A percentile compares a stretch with the other conserved stretches of the same genome.
Evolutionary conservation across 2,113 vertebrate species (phyloP).

Genomic region (Hymenochirus boettgeri): DNA sequence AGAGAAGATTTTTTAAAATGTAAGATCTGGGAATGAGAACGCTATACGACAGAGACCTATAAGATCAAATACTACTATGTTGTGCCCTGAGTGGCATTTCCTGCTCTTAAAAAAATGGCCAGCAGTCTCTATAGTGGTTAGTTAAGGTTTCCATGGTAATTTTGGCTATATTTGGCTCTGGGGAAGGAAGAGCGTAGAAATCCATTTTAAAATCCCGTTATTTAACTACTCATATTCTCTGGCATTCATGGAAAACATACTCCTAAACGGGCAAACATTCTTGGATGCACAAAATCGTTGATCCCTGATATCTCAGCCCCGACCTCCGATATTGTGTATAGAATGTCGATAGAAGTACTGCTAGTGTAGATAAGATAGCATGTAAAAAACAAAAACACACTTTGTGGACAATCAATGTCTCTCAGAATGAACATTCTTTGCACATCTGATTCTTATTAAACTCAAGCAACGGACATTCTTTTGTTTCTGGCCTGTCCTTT

Average conservation of each 20-base stretch:
- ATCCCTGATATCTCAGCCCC: conserved; percentile 13
- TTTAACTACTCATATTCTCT: conserved; percentile 1
- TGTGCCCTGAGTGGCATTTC: conserved; percentile 13
- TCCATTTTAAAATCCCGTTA: background rate
- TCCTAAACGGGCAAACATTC: conserved; percentile 1
- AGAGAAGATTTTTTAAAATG: conserved; percentile 8
- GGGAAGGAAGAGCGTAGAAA: background rate
- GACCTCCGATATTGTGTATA: conserved; percentile 19
- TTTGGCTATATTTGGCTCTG: background rate
- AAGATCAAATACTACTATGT: conserved; percentile 4
- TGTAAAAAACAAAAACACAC: conserved; percentile 15
- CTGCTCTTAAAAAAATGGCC: conserved; percentile 15
- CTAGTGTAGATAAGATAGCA: no score
- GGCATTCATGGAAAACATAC: background rate
- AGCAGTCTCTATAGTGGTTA: background rate
- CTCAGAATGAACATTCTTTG: background rate
- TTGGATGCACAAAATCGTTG: background rate
- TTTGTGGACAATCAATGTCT: background rate
- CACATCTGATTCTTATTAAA: conserved; percentile 34
- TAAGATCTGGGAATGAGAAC: conserved; percentile 13
- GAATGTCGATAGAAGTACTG: conserved; percentile 14
- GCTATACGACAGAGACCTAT: no score
- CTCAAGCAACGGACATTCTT: conserved; percentile 12
- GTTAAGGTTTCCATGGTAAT: conserved; percentile 1
- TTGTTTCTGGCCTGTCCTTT: background rate